phyloP scores from a whole-genome alignment of 2,888 invertebrate species.

The Pristionchus mayeri region DNA sequence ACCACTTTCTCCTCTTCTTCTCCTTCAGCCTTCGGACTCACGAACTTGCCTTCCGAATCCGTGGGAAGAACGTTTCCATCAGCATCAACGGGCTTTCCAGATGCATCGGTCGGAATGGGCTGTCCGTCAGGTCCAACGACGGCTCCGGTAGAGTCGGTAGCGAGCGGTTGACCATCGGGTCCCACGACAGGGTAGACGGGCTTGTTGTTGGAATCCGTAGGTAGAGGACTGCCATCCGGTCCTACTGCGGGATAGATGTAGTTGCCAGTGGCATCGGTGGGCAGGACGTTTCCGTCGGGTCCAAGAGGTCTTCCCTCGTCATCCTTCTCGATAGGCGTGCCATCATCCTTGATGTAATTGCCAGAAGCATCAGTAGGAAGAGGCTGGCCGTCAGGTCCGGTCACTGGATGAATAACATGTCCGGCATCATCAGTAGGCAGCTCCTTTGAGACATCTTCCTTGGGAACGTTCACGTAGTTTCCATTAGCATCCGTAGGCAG shows the following conservation, averaged over 20 bases:
- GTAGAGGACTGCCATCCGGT: slow-evolving; percentile 51
- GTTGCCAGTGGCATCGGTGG: slow-evolving; percentile 60
- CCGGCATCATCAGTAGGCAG: slow-evolving; percentile 44
- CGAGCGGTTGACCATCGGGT: slow-evolving; percentile 48
- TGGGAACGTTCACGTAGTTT: slow-evolving; percentile 36
- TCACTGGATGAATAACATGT: slow-evolving; percentile 52
- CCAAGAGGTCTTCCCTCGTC: slow-evolving; percentile 25
- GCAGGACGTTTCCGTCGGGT: slow-evolving; percentile 53
- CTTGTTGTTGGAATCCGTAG: slow-evolving; percentile 47
- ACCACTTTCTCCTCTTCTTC: too few species aligned
- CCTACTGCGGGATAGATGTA: slow-evolving; percentile 53
- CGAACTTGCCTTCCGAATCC: too few species aligned
- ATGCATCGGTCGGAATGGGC: slow-evolving; percentile 55
- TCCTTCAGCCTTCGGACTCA: too few species aligned
- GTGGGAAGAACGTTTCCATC: too few species aligned
- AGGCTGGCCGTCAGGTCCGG: slow-evolving; percentile 34
- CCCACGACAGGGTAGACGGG: slow-evolving; percentile 49
- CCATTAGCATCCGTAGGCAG: slow-evolving; percentile 54
- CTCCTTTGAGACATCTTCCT: neutral
- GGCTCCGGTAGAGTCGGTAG: slow-evolving; percentile 57
- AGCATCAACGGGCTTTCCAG: slow-evolving; percentile 42
- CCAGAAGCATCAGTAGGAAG: slow-evolving; percentile 43
- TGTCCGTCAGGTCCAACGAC: too few species aligned
- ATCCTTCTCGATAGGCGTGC: slow-evolving; percentile 50
- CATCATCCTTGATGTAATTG: slow-evolving; percentile 43